Percentiles rank a stretch among this genome's conserved stretches.
Evolutionary conservation across 2,888 invertebrate genomes (phyloP).

Genomic region (Oscheius sp.): DNA sequence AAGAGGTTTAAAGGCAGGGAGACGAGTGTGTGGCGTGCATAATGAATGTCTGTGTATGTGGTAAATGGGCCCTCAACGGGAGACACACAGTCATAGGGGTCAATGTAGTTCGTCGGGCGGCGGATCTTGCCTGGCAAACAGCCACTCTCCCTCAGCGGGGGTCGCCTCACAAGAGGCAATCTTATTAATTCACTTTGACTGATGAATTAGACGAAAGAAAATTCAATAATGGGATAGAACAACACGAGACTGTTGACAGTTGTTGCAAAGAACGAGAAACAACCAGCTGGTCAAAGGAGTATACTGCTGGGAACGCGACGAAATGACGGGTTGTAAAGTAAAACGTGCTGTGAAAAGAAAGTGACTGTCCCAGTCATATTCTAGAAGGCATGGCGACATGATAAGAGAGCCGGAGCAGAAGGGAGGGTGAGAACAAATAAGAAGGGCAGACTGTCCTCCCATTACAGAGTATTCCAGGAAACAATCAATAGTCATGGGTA

Average conservation of each 20-base stretch:
- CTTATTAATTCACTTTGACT: constrained; percentile 8
- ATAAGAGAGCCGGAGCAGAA: not conserved
- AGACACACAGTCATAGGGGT: constrained; percentile 1
- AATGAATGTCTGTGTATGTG: constrained; percentile 4
- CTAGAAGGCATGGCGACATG: not conserved
- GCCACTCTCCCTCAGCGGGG: constrained; percentile 12
- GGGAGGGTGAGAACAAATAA: not conserved
- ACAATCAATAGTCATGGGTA: not conserved
- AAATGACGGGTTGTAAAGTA: constrained; percentile 8
- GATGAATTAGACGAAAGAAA: not conserved
- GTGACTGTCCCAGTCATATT: not conserved
- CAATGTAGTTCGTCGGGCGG: constrained; percentile 19
- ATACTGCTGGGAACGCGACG: not conserved
- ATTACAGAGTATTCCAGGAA: not conserved
- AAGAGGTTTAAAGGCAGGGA: constrained; percentile 1
- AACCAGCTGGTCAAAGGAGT: too few relatives aligned
- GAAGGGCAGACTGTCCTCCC: not conserved
- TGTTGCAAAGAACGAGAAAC: constrained; percentile 1
- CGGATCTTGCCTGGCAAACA: constrained; percentile 24
- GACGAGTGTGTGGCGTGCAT: not conserved
- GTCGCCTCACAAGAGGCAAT: not conserved
- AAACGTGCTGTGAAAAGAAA: not conserved
- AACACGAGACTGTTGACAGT: not conserved
- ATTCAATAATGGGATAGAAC: not conserved
- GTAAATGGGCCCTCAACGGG: not conserved